A percentile compares a stretch with the other conserved stretches of the same genome.
Conservation (phyloP, 2,113 vertebrate genomes). For the Clarias gariepinus region DNA sequence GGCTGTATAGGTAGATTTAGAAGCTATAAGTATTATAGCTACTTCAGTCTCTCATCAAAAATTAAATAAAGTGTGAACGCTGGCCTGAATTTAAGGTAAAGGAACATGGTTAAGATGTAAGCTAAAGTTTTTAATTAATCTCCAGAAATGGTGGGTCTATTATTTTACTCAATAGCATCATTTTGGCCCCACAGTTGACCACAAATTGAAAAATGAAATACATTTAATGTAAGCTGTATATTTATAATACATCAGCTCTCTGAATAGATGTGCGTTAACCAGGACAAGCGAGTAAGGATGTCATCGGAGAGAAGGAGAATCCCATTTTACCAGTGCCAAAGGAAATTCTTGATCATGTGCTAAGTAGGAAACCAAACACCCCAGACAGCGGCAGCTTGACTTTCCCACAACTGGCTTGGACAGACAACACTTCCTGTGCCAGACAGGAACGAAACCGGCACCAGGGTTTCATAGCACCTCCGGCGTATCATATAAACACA, state of each 20-base stretch:
- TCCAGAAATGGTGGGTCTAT: neutral
- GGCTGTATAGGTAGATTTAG: neutral
- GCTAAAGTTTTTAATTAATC: neutral
- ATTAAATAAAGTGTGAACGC: no score
- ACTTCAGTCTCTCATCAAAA: neutral
- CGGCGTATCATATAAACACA: constrained; percentile 41
- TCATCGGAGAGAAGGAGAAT: constrained; percentile 32
- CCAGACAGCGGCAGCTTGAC: constrained; percentile 1
- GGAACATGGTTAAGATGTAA: neutral
- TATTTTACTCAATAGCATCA: neutral
- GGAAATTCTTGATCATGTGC: constrained; percentile 17
- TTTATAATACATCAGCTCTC: neutral
- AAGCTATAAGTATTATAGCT: neutral
- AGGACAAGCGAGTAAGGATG: constrained; percentile 5
- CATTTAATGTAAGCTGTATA: neutral
- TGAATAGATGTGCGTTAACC: neutral
- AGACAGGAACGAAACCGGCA: constrained; percentile 44
- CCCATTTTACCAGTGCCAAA: constrained; percentile 30
- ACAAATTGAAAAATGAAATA: neutral
- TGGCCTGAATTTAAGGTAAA: neutral
- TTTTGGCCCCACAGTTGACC: neutral
- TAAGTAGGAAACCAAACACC: constrained; percentile 34
- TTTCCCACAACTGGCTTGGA: constrained; percentile 20
- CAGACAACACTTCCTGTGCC: constrained; percentile 27
- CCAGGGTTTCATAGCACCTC: constrained; percentile 22